phyloP scores from a whole-genome alignment of 2,888 invertebrate genomes.

The Creontiades dilutus region DNA sequence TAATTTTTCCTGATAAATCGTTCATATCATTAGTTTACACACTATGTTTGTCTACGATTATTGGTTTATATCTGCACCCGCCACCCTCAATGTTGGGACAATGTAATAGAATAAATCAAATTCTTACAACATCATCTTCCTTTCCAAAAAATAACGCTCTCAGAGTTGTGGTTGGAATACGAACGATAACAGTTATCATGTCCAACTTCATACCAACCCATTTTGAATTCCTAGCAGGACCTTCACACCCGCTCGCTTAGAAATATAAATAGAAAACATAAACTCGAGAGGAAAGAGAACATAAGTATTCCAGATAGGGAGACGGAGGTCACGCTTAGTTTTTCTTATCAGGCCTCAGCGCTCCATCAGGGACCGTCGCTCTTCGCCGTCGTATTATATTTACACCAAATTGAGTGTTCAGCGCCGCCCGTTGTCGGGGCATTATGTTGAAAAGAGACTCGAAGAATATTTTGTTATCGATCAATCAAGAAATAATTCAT shows the following conservation, averaged over 20 bases:
- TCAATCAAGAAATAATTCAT: conserved; percentile 61
- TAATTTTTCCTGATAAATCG: too few relatives aligned
- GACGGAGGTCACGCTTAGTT: not conserved
- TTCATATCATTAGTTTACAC: too few relatives aligned
- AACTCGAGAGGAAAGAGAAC: not conserved
- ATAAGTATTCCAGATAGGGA: not conserved
- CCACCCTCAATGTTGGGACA: too few relatives aligned
- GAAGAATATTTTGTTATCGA: conserved; percentile 26
- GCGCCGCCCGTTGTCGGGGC: not conserved
- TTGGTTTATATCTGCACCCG: too few relatives aligned
- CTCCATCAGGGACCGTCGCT: conserved; percentile 20
- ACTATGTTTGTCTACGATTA: too few relatives aligned
- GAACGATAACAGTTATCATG: not conserved
- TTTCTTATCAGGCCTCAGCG: not conserved
- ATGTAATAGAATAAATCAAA: too few relatives aligned
- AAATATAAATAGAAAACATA: not conserved
- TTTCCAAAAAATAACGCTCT: too few relatives aligned
- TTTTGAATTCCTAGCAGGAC: too few relatives aligned
- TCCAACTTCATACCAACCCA: too few relatives aligned
- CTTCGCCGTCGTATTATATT: conserved; percentile 3
- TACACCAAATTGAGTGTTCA: conserved; percentile 49
- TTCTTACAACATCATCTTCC: too few relatives aligned
- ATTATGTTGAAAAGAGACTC: conserved; percentile 36
- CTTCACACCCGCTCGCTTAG: not conserved
- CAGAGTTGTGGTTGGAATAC: not conserved